Conservation (phyloP, 2,888 invertebrate genomes). For the Drosophila meridionalis region DNA sequence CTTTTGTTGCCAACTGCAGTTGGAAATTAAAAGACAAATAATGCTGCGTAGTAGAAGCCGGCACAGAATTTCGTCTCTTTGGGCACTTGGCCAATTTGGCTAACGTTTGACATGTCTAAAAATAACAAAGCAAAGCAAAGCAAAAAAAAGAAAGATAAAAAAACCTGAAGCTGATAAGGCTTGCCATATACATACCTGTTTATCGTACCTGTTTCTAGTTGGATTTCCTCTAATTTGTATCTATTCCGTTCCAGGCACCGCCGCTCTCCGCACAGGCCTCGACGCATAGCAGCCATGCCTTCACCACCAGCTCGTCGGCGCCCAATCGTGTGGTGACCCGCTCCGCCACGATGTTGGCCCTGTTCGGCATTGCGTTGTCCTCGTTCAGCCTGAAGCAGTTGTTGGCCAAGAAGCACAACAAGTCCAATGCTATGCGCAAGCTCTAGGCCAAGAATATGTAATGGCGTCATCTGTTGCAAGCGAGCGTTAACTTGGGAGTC, state of each 20-base stretch:
- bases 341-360: constrained; percentile 87
- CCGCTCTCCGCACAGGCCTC: constrained; percentile 66
- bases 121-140: constrained; percentile 30
- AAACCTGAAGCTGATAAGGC: constrained; percentile 11
- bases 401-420: constrained; percentile 84
- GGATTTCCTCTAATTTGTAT: constrained; percentile 2
- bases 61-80: background rate
- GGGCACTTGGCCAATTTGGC: constrained; percentile 61
- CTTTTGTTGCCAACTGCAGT: constrained; percentile 48
- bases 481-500: background rate
- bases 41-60: constrained; percentile 59
- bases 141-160: background rate
- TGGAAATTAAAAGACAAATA: background rate
- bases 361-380: constrained; percentile 87
- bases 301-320: constrained; percentile 72
- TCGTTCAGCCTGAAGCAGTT: constrained; percentile 88
- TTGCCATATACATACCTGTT: background rate
- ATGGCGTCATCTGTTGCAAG: background rate
- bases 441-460: constrained; percentile 56
- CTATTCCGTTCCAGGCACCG: constrained; percentile 52
- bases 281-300: constrained; percentile 64
- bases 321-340: constrained; percentile 87
- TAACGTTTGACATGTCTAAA: constrained; percentile 47
- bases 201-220: constrained; percentile 7
- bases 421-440: constrained; percentile 74